Evolutionary conservation across 2,888 invertebrate species (phyloP).

Genomic region (Orthonevra nobilis): DNA sequence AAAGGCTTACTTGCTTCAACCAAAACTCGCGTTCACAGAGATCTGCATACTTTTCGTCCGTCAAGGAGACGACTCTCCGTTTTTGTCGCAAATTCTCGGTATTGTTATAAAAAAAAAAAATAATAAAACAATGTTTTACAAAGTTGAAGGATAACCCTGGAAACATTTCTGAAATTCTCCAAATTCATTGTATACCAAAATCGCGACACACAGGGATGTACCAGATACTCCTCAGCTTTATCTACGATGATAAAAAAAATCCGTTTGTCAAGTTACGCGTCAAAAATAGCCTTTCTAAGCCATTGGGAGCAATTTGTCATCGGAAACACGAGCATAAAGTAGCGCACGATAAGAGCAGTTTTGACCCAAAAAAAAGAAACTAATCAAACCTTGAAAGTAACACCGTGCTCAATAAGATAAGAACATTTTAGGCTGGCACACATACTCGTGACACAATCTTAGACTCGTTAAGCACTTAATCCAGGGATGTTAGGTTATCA

Average conservation of each 20-base stretch:
- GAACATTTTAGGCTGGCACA: neutral
- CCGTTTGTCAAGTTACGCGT: constrained; percentile 23
- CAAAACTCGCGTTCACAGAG: no score
- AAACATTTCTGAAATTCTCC: constrained; percentile 49
- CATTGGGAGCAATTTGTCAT: constrained; percentile 7
- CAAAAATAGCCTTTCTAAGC: neutral
- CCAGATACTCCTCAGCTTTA: no score
- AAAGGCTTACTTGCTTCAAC: constrained; percentile 55
- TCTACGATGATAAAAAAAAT: no score
- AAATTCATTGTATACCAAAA: constrained; percentile 49
- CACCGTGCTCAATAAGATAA: constrained; percentile 25
- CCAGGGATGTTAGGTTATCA: no score
- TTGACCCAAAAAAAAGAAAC: constrained; percentile 9
- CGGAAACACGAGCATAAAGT: constrained; percentile 1
- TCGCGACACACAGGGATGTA: no score
- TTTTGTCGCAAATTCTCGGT: constrained; percentile 25
- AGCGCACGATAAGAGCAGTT: constrained; percentile 35
- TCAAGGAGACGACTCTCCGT: constrained; percentile 30
- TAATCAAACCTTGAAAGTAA: constrained; percentile 33
- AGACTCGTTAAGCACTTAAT: no score
- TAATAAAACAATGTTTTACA: constrained; percentile 9
- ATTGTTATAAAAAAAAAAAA: constrained; percentile 22
- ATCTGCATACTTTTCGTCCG: neutral
- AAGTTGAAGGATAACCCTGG: constrained; percentile 57
- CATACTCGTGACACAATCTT: no score